Conservation (phyloP, 1,140 invertebrate species). For the Ips typographus region DNA sequence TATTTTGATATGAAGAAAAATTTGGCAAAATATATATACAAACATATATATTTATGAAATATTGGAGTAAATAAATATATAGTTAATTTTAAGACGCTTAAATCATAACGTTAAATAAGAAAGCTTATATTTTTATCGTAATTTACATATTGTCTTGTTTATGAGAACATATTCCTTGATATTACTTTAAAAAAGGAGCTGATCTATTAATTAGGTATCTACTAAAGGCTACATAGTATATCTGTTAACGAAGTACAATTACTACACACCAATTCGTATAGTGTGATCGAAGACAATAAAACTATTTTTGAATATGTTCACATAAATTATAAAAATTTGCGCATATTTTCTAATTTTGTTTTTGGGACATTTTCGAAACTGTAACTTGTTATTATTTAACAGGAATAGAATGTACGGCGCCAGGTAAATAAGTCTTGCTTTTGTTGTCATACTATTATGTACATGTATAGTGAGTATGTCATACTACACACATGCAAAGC, state of each 20-base stretch:
- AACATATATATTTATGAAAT: slow-evolving; percentile 15
- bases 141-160: slow-evolving; percentile 7
- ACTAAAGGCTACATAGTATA: neutral
- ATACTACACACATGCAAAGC: neutral
- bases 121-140: slow-evolving; percentile 15
- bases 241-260: neutral
- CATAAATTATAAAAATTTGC: neutral
- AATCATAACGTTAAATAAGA: slow-evolving; percentile 17
- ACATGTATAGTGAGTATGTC: neutral
- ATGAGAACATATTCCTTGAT: slow-evolving; percentile 9
- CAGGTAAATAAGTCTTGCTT: neutral
- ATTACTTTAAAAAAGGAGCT: neutral
- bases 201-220: neutral
- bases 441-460: neutral
- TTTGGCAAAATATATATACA: slow-evolving; percentile 19
- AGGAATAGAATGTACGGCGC: neutral
- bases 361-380: neutral
- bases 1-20: slow-evolving; percentile 15
- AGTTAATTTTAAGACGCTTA: slow-evolving; percentile 14
- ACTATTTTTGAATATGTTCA: neutral
- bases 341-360: neutral
- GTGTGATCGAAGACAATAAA: slow-evolving; percentile 13
- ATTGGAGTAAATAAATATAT: slow-evolving; percentile 9
- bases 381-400: neutral
- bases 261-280: neutral